Evolutionary conservation across 2,797 vertebrate genomes (phyloP), one percentile per base, ranked within the genome.

Genomic region (Podargus strigoides): DNA sequence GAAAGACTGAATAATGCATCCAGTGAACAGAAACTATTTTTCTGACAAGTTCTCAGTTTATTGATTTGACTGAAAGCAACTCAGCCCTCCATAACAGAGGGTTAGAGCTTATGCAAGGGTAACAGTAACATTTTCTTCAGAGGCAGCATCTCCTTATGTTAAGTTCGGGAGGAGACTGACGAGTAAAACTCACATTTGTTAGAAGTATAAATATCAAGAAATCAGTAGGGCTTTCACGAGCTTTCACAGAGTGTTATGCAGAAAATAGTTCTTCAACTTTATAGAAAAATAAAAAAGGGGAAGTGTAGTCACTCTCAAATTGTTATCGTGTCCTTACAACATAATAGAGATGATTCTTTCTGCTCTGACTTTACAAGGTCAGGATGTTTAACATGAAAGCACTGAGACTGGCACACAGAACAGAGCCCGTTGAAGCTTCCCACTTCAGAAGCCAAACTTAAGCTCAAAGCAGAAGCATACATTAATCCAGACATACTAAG

Each of bases 331-430:
- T 69, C 28, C 23, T 37, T 42, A 55, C 6, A 24, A 13, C 11
- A 14, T 42, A 76, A 34, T 1, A 6, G 2, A 3, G 13, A 14
- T 5, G 3, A 39, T 44, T 67, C 32, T 8, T 52, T 86, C 56
- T 44, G 15, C 44, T 92, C n/a, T 41, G 18, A 39, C 18, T 63
- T n/a, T n/a, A 30, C 7, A 55, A 74, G 12, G 32, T 36, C 21
- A 60, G 4, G n/a, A 70, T 0, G 0, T 44, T 67, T 10, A 30
- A 6, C 20, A 47, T 13, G 47, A 77, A 77, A 53, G 10, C 24
- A 46, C 21, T 1, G 4, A 76, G 27, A 67, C 1, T 16, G 13
- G 6, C 13, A 58, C 0, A 1, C 2, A 60, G 18, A 77, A 49
- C 8, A 53, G 12, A 75, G 12, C 3, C 16, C 12, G 0, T 14